Evolutionary conservation across 2,113 vertebrate species (phyloP), one percentile per base, ranked within the genome.

Genomic region (Oncorhynchus masou): DNA sequence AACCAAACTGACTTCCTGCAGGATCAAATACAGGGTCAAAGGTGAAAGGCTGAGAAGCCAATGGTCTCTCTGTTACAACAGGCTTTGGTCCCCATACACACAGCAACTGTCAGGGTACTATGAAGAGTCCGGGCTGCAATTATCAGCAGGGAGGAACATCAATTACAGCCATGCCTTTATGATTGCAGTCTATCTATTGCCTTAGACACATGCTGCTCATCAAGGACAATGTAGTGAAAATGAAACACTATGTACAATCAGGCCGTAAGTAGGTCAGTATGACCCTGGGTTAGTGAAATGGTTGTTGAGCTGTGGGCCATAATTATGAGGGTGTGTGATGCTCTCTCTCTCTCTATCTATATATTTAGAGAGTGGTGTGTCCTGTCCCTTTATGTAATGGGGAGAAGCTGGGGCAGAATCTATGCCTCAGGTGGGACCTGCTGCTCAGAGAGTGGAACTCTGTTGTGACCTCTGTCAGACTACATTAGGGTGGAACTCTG

Each of bases 101-200:
- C 25, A 34, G 59, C 19, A 81, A 76, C 83, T 66, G 70, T 70
- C 49, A 71, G 79, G 83, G 81, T 34, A 75, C 83, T 79, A 71
- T 29, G 79, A 82, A 81, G 54, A 76, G 80, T 78, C 85, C 54
- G 82, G 79, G 74, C 72, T 72, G 84, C 84, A 90, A 91, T 92
- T 92, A 91, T 81, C 87, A 91, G 91, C 91, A 91, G 79, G 25
- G 75, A 80, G 64, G 65, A 66, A 65, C 77, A 88, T 66, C 86
- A 90, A 91, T 90, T 89, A 88, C 83, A 83, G 77, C 81, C 88
- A 80, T 89, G 87, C 85, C 87, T 85, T 66, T 82, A 82, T 92
- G 91, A 92, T 92, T 91, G 83, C 82, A 83, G 66, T 60, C 81
- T 84, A 82, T 92, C 75, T 24, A 62, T 76, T n/a, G 67, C 16